A percentile compares a stretch with the other conserved stretches of the same genome.
Evolutionary conservation across 1,140 invertebrate genomes (phyloP).

Genomic region (Acyrthosiphon pisum): DNA sequence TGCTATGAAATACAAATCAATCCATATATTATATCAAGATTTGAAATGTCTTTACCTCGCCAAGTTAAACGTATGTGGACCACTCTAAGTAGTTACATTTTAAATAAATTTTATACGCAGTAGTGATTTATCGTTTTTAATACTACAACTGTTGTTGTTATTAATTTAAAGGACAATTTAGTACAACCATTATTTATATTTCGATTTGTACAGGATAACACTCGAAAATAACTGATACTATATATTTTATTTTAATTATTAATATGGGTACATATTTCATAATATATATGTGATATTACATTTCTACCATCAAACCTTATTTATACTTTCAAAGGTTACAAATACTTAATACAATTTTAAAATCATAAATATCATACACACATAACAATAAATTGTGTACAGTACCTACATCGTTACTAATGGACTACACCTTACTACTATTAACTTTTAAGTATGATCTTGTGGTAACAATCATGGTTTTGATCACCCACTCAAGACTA

Average conservation of each 20-base stretch:
- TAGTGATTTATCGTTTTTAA: background rate
- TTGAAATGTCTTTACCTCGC: background rate
- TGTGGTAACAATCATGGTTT: background rate
- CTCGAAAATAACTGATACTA: background rate
- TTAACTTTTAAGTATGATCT: background rate
- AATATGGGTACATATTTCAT: background rate
- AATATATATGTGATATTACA: background rate
- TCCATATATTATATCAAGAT: background rate
- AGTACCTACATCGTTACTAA: background rate
- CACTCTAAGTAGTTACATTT: background rate
- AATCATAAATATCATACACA: background rate
- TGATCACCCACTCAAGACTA: background rate
- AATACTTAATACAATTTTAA: background rate
- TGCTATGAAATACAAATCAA: background rate
- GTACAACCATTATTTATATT: background rate
- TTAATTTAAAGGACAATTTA: slow-evolving; percentile 7
- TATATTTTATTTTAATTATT: background rate
- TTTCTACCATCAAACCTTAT: background rate
- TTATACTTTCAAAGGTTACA: background rate
- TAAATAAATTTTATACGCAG: background rate
- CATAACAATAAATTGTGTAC: background rate
- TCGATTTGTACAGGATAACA: background rate
- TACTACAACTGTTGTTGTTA: background rate
- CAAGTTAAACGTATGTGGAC: background rate
- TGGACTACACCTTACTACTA: background rate